These are phyloP conservation scores for Ailuropoda melanoleuca DNA, from an alignment of 2,113 vertebrate genomes.

Conservation along the genomic window DNA sequence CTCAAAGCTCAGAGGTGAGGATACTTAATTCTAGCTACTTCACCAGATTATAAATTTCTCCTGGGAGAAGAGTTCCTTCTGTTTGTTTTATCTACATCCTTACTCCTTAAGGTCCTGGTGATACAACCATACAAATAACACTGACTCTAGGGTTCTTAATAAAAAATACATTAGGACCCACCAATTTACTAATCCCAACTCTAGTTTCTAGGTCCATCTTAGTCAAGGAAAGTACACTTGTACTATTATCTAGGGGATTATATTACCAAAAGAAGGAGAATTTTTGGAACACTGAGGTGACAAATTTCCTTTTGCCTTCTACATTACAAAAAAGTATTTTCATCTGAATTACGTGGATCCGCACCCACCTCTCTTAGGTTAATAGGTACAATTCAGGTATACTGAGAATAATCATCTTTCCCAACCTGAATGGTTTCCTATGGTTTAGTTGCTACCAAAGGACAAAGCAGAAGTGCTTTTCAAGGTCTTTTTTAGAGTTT, in stretches of 20 bases:
- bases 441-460: background rate
- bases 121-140: slow-evolving; percentile 36
- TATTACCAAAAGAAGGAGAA: background rate
- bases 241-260: background rate
- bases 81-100: slow-evolving; percentile 69
- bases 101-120: slow-evolving; percentile 55
- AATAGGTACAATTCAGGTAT: background rate
- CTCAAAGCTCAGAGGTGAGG: slow-evolving; percentile 77
- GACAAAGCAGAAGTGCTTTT: slow-evolving; percentile 46
- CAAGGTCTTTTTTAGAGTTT: slow-evolving; percentile 65
- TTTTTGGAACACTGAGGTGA: background rate
- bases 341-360: background rate
- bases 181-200: background rate
- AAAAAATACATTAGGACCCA: slow-evolving; percentile 35
- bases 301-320: background rate
- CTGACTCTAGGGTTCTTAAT: background rate
- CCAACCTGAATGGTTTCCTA: background rate
- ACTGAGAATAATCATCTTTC: background rate
- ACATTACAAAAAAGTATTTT: background rate
- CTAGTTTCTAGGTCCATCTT: background rate
- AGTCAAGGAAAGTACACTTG: background rate
- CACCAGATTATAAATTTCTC: slow-evolving; percentile 70
- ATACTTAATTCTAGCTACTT: slow-evolving; percentile 74
- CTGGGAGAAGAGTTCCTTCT: slow-evolving; percentile 56
- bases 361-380: background rate